Conservation (phyloP, 1,140 invertebrate genomes). For the Oreohelix idahoensis region DNA sequence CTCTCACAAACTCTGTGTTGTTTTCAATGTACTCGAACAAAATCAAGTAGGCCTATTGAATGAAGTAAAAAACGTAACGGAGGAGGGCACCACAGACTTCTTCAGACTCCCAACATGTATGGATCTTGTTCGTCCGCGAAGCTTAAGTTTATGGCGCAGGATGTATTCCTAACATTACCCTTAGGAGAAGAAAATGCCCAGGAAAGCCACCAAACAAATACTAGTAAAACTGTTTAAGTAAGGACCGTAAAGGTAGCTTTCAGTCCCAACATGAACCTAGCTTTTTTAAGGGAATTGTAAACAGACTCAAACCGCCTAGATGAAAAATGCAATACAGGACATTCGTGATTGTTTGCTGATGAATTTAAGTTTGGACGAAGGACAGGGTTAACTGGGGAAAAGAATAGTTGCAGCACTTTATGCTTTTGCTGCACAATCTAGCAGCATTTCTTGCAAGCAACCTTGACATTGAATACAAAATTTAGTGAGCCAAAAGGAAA, state of each 20-base stretch:
- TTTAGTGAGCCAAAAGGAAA: not conserved
- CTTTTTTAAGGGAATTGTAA: constrained; percentile 79
- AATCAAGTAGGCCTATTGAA: too few relatives aligned
- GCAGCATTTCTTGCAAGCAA: constrained; percentile 74
- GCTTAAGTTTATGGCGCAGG: constrained; percentile 64
- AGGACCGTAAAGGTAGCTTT: constrained; percentile 68
- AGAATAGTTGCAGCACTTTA: constrained; percentile 78
- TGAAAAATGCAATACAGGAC: constrained; percentile 76
- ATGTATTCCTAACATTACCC: constrained; percentile 61
- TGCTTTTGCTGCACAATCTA: constrained; percentile 77
- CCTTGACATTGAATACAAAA: constrained; percentile 33
- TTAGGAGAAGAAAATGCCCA: constrained; percentile 50
- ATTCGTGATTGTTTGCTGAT: constrained; percentile 77
- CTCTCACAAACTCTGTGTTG: too few relatives aligned
- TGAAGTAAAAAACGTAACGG: constrained; percentile 8
- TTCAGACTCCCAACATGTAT: constrained; percentile 52
- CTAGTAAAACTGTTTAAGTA: constrained; percentile 70
- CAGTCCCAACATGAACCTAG: constrained; percentile 77
- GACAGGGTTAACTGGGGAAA: constrained; percentile 77
- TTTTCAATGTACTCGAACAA: too few relatives aligned
- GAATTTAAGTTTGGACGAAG: constrained; percentile 77
- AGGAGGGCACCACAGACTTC: constrained; percentile 59
- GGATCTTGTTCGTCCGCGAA: constrained; percentile 61
- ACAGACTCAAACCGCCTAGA: constrained; percentile 76
- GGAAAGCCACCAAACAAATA: constrained; percentile 60